These are phyloP conservation scores for Corbicula japonica DNA, from an alignment of 2,888 invertebrate species.

Conservation along the genomic window DNA sequence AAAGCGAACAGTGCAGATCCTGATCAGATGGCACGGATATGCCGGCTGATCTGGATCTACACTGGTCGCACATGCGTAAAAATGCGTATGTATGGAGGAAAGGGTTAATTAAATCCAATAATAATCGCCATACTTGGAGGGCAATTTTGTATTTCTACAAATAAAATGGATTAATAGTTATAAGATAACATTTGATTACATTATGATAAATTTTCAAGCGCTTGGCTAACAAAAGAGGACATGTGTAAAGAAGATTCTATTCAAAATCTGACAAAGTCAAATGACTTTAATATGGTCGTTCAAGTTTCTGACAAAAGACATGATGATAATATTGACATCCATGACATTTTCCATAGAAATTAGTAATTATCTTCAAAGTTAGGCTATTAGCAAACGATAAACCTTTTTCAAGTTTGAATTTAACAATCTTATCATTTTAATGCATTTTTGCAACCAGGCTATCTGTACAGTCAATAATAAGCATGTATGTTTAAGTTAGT, in stretches of 20 bases:
- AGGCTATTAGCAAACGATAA: background rate
- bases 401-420: conserved; percentile 1
- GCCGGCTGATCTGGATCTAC: too few relatives aligned
- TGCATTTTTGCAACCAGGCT: too few relatives aligned
- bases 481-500: too few relatives aligned
- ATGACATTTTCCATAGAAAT: conserved; percentile 23
- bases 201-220: conserved; percentile 11
- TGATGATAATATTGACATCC: conserved; percentile 33
- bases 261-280: conserved; percentile 21
- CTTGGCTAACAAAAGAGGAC: conserved; percentile 18
- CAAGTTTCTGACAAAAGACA: conserved; percentile 21
- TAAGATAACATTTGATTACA: conserved; percentile 7
- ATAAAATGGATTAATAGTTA: background rate
- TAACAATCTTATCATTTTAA: background rate
- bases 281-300: conserved; percentile 15
- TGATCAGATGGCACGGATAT: too few relatives aligned
- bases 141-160: background rate
- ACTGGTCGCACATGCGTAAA: too few relatives aligned
- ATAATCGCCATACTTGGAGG: too few relatives aligned
- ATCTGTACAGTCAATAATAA: too few relatives aligned
- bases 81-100: too few relatives aligned
- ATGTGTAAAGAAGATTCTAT: conserved; percentile 22
- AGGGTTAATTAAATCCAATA: too few relatives aligned
- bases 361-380: conserved; percentile 23
- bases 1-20: too few relatives aligned